phyloP scores from a whole-genome alignment of 2,113 vertebrate species.

The Crotalus tigris region DNA sequence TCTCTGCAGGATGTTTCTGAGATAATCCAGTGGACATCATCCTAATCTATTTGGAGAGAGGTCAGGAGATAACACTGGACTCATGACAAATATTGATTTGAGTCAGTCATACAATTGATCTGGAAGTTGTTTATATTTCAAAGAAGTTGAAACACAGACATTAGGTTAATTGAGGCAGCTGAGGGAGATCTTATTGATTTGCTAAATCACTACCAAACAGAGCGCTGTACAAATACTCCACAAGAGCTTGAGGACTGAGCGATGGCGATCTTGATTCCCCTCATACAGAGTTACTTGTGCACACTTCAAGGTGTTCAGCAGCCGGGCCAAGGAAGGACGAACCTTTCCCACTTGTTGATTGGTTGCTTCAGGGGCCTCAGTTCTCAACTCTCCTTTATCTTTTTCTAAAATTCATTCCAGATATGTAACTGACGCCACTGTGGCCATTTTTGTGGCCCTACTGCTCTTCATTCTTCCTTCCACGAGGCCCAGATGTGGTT shows the following conservation, averaged over 20 bases:
- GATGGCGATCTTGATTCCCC: neutral
- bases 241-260: too few species aligned
- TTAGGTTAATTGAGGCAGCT: neutral
- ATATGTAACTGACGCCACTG: slow-evolving; percentile 85
- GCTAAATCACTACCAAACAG: neutral
- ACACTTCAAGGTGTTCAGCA: neutral
- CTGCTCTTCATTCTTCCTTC: slow-evolving; percentile 90
- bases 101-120: neutral
- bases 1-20: neutral
- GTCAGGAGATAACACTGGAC: neutral
- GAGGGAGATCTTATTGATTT: neutral
- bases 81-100: neutral
- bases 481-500: slow-evolving; percentile 74
- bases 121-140: neutral
- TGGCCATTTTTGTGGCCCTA: slow-evolving; percentile 80
- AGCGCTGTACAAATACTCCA: neutral
- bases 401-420: slow-evolving; percentile 56
- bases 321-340: neutral
- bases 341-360: neutral
- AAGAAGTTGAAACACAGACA: neutral
- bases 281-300: neutral
- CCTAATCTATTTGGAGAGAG: neutral
- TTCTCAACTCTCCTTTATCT: neutral
- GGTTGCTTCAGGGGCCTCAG: neutral
- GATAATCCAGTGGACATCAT: neutral